phyloP scores from a whole-genome alignment of 2,797 vertebrate species.

The Vespertilio murinus region DNA sequence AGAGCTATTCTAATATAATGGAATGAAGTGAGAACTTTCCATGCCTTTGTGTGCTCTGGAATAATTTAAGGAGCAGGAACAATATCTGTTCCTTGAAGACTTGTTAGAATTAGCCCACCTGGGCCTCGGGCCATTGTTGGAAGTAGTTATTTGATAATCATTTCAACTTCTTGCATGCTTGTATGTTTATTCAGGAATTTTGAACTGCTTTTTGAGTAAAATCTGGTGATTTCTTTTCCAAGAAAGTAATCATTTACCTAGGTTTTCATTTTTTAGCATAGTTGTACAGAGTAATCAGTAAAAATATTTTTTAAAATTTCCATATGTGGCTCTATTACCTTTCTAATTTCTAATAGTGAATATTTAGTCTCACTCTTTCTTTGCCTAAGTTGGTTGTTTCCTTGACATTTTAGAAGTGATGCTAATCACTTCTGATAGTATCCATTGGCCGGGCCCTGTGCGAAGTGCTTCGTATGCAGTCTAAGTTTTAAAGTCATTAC shows the following conservation, averaged over 20 bases:
- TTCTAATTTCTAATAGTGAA: background rate
- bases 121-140: slow-evolving; percentile 55
- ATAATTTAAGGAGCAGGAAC: slow-evolving; percentile 44
- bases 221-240: slow-evolving; percentile 62
- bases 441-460: background rate
- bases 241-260: slow-evolving; percentile 61
- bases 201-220: slow-evolving; percentile 65
- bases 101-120: slow-evolving; percentile 57
- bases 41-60: background rate
- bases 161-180: slow-evolving; percentile 68
- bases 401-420: background rate
- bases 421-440: background rate
- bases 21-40: background rate
- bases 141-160: slow-evolving; percentile 69
- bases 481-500: background rate
- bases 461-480: background rate
- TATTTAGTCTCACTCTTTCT: background rate
- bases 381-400: background rate
- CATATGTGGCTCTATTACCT: slow-evolving; percentile 1
- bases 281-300: slow-evolving; percentile 26
- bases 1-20: slow-evolving; percentile 10
- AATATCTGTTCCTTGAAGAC: slow-evolving; percentile 38
- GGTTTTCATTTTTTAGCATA: slow-evolving; percentile 60
- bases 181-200: slow-evolving; percentile 64
- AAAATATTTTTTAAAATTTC: slow-evolving; percentile 14